A percentile compares a stretch with the other conserved stretches of the same genome.
Conservation (phyloP, 2,888 invertebrate species). For the Therioaphis trifolii region DNA sequence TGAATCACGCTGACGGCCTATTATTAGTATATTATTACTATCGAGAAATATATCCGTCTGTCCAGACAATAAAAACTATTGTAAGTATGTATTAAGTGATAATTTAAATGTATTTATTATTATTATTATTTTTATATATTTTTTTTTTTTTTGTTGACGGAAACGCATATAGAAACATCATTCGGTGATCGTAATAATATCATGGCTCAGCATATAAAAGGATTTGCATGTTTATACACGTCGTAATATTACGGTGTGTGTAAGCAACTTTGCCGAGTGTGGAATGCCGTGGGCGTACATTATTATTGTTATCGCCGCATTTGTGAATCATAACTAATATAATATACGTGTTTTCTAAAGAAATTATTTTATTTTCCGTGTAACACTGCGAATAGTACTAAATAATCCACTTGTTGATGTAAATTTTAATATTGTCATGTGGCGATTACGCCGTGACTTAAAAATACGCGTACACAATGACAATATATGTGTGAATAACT, state of each 20-base stretch:
- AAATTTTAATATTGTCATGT: constrained; percentile 10
- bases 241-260: not conserved
- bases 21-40: not conserved
- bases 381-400: not conserved
- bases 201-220: not conserved
- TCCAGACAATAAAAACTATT: not conserved
- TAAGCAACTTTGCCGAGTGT: not conserved
- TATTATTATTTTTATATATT: too few species aligned
- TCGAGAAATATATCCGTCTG: too few species aligned
- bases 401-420: constrained; percentile 37
- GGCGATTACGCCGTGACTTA: not conserved
- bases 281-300: constrained; percentile 7
- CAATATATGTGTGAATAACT: not conserved
- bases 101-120: too few species aligned
- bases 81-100: not conserved
- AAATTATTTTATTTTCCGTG: constrained; percentile 29
- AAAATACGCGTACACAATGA: not conserved
- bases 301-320: not conserved
- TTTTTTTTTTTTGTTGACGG: too few species aligned
- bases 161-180: too few species aligned
- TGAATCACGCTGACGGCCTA: not conserved
- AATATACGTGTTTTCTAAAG: constrained; percentile 19
- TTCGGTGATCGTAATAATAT: too few species aligned
- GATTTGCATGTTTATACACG: not conserved
- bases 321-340: not conserved